Conservation (phyloP, 2,113 vertebrate genomes). For the Ploceus nigricollis region DNA sequence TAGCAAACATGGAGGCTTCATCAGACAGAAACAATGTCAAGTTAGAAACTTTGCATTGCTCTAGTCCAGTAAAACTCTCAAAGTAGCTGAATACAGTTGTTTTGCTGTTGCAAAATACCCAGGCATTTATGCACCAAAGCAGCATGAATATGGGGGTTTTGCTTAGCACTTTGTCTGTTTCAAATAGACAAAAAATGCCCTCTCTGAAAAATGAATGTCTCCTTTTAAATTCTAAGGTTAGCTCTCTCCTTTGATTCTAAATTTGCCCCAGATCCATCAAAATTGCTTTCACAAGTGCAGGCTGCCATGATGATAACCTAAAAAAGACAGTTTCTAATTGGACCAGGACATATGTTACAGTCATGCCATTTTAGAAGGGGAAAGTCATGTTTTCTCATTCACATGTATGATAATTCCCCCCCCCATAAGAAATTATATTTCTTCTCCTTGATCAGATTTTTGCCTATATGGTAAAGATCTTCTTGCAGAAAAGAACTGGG, state of each 20-base stretch:
- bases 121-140: not conserved
- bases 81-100: not conserved
- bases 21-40: not conserved
- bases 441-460: conserved; percentile 13
- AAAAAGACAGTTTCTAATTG: conserved; percentile 57
- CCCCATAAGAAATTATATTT: not conserved
- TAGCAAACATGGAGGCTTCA: not conserved
- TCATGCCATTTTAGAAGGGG: conserved; percentile 10
- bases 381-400: conserved; percentile 15
- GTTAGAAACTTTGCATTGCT: not conserved
- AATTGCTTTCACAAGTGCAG: conserved; percentile 36
- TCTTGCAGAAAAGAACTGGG: not conserved
- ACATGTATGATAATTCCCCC: not conserved
- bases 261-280: conserved; percentile 59
- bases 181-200: conserved; percentile 18
- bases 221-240: conserved; percentile 15
- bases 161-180: conserved; percentile 4
- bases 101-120: not conserved
- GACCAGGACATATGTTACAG: conserved; percentile 1
- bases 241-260: conserved; percentile 46
- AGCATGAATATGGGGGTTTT: not conserved
- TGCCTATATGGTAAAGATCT: not conserved
- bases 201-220: conserved; percentile 32
- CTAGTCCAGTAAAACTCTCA: not conserved
- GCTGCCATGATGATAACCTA: conserved; percentile 39